A percentile compares a stretch with the other conserved stretches of the same genome.
Conservation (phyloP, 2,888 invertebrate species). For the Ophion ellenae region DNA sequence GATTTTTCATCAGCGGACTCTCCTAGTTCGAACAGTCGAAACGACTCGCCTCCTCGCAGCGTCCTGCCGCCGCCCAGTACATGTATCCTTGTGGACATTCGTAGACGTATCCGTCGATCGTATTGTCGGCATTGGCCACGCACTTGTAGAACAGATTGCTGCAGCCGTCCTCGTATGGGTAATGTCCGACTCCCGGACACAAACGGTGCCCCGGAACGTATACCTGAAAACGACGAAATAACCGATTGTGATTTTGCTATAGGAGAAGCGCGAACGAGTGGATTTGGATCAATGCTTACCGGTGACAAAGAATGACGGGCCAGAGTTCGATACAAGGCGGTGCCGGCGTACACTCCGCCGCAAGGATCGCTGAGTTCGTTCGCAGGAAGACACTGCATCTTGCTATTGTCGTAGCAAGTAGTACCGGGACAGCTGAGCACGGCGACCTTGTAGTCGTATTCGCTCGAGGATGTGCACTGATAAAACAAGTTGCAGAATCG, state of each 20-base stretch:
- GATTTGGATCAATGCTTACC: constrained; percentile 83
- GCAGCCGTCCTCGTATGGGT: constrained; percentile 87
- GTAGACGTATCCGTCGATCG: constrained; percentile 87
- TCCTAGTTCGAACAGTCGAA: constrained; percentile 84
- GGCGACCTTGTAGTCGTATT: constrained; percentile 88
- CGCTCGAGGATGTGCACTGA: constrained; percentile 89
- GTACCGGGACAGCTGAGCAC: constrained; percentile 90
- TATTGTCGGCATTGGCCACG: constrained; percentile 82
- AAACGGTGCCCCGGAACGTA: constrained; percentile 85
- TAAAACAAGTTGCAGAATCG: constrained; percentile 92
- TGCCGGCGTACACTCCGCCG: constrained; percentile 85
- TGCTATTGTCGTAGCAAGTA: constrained; percentile 88
- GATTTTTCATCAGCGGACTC: neutral
- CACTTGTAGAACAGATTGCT: constrained; percentile 89
- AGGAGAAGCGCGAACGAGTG: neutral
- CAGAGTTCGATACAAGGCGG: constrained; percentile 84
- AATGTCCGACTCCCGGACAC: constrained; percentile 88
- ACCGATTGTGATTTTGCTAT: constrained; percentile 75
- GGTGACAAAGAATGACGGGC: constrained; percentile 85
- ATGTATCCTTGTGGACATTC: constrained; percentile 89
- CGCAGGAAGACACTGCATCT: constrained; percentile 88
- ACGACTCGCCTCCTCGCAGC: constrained; percentile 87
- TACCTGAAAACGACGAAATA: constrained; percentile 85
- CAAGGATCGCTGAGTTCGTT: constrained; percentile 85
- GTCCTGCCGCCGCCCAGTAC: constrained; percentile 89